A percentile compares a stretch with the other conserved stretches of the same genome.
phyloP scores from a whole-genome alignment of 2,113 vertebrate species.

The Sapayoa aenigma region DNA sequence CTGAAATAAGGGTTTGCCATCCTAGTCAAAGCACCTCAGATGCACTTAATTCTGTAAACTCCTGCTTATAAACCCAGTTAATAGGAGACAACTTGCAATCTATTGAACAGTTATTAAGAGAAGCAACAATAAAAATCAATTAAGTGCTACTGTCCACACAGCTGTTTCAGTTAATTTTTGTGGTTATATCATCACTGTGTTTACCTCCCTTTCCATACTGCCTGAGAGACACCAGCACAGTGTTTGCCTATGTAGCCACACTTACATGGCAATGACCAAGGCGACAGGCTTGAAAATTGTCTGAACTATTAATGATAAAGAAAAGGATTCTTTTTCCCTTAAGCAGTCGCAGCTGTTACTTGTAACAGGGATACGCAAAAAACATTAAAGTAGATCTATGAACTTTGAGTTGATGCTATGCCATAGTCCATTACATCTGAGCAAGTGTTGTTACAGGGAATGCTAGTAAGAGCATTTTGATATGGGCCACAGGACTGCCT shows the following conservation, averaged over 20 bases:
- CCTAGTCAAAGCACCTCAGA: not conserved
- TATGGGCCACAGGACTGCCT: conserved; percentile 6
- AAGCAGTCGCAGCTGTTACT: not conserved
- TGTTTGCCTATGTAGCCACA: not conserved
- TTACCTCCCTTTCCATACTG: not conserved
- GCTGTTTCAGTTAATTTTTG: not conserved
- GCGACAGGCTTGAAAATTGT: not conserved
- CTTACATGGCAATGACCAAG: not conserved
- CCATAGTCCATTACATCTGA: conserved; percentile 19
- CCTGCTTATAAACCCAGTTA: not conserved
- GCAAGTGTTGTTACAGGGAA: conserved; percentile 31
- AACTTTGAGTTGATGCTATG: conserved; percentile 14
- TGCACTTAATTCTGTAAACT: not conserved
- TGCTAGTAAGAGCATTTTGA: not conserved
- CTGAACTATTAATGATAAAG: not conserved
- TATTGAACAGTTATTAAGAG: not conserved
- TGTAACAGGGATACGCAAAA: conserved; percentile 38
- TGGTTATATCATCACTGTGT: not conserved
- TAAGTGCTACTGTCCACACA: not conserved
- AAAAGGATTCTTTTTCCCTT: not conserved
- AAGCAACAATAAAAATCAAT: not conserved
- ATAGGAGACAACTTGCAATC: not conserved
- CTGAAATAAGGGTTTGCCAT: not conserved
- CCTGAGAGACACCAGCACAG: not conserved
- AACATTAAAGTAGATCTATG: conserved; percentile 29